Evolutionary conservation across 2,113 vertebrate species (phyloP).

Genomic region (Gallinago paraguaiae): DNA sequence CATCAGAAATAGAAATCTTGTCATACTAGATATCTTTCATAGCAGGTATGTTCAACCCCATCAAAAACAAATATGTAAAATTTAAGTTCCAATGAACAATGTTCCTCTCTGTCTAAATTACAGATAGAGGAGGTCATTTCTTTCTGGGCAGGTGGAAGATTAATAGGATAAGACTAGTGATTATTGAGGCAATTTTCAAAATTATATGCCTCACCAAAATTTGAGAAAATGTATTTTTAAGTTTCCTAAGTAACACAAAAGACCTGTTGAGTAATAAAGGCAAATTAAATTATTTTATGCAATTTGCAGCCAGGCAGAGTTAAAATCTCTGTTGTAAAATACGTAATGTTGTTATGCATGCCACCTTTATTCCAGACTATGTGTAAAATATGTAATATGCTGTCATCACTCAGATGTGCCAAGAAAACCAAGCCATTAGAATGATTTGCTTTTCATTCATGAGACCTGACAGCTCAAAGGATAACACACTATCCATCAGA

Average conservation of each 20-base stretch:
- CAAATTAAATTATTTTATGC: neutral
- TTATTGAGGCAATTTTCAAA: neutral
- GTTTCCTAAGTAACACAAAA: neutral
- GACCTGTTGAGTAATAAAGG: neutral
- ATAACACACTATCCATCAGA: neutral
- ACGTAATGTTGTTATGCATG: fast-evolving
- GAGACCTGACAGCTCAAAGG: neutral
- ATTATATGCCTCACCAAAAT: neutral
- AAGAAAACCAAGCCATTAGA: neutral
- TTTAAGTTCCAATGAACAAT: neutral
- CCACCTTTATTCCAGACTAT: neutral
- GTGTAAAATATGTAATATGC: neutral
- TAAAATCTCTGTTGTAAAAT: neutral
- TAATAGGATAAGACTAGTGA: neutral
- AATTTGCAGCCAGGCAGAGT: neutral
- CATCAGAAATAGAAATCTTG: neutral
- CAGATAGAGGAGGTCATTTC: neutral
- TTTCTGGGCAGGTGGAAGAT: neutral
- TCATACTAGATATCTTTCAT: neutral
- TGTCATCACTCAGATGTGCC: neutral
- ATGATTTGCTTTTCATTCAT: neutral
- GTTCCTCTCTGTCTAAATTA: neutral
- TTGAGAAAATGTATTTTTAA: neutral
- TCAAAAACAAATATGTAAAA: neutral
- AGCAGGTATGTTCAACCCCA: neutral